Evolutionary conservation across 2,113 vertebrate genomes (phyloP).

Genomic region (Morone saxatilis): DNA sequence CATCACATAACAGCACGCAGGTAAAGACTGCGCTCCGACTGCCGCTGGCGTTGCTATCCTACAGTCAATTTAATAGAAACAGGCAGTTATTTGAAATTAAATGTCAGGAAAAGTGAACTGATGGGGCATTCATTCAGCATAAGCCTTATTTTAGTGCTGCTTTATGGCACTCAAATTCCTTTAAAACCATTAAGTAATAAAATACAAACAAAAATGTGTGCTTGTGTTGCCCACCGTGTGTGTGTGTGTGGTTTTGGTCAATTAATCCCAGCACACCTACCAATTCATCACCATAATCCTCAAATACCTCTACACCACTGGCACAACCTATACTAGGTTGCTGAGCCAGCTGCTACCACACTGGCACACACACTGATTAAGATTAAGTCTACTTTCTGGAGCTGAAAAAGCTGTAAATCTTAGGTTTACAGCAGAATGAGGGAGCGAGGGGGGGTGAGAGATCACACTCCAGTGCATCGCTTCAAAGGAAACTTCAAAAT

Average conservation of each 20-base stretch:
- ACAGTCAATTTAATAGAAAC: not conserved
- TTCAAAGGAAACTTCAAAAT: conserved; percentile 74
- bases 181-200: not conserved
- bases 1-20: not conserved
- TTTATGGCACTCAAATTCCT: not conserved
- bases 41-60: not conserved
- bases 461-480: conserved; percentile 66
- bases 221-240: not conserved
- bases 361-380: conserved; percentile 48
- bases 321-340: conserved; percentile 21
- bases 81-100: not conserved
- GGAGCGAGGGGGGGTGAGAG: not conserved
- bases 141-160: not conserved
- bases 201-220: not conserved
- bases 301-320: conserved; percentile 36
- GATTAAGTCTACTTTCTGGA: conserved; percentile 54
- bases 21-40: not conserved
- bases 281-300: conserved; percentile 26
- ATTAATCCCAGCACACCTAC: conserved; percentile 24
- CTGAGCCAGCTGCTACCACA: conserved; percentile 36
- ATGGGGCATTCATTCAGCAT: not conserved
- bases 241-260: not conserved
- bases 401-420: conserved; percentile 66
- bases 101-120: not conserved
- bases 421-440: conserved; percentile 49